Base-by-base conservation (phyloP, 2,888 invertebrate genomes). In the Plagodis dolabraria region DNA sequence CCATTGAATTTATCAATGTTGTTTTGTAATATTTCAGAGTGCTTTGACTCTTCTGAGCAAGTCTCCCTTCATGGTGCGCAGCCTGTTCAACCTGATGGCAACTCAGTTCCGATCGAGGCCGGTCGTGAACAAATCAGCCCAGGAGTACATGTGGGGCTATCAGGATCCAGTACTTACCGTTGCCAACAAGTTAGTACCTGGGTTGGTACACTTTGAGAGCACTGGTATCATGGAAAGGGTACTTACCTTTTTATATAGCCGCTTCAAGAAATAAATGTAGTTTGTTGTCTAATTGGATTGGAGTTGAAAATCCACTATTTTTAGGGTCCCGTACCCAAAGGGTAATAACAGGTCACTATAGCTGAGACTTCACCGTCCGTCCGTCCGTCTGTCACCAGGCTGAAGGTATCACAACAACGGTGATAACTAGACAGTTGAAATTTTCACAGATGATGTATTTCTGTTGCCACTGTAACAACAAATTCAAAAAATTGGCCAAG, bases 161-260 rank as follows among this genome's bases (percentile, higher is more conserved):
- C 47, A 69, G 5, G 69, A 79, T 8, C 76, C 77, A 0, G 49
- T 79, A 5, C 52, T 79, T 6, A 68, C 60, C 34, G 2, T 76
- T 0, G 57, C 54, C 2, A 75, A 77, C 12, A 69, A 57, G 46
- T 51, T 70, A 2, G 63, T 57, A 9, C 96, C 96, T 0, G 94
- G 92, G 52, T 94, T 96, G 78, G 94, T 97, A 40, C 93, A 95
- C 72, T 97, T 96, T 75, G 86, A 93, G 8, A 94, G 93, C 67
- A 95, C 97, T 71, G 97, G 97, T 8, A 89, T 97, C 34, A 86
- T 97, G 65, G 96, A 96, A 72, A 93, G 96, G 85, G 96, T 96
- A 22, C 22, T 22, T 51, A 70, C 45, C 38, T 45, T 8, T 48
- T 9, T 49, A 8, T 9, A 38, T 38, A 1, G 38, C 0, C 0